Conservation (phyloP, 2,797 vertebrate species). For the Knipowitschia caucasica region DNA sequence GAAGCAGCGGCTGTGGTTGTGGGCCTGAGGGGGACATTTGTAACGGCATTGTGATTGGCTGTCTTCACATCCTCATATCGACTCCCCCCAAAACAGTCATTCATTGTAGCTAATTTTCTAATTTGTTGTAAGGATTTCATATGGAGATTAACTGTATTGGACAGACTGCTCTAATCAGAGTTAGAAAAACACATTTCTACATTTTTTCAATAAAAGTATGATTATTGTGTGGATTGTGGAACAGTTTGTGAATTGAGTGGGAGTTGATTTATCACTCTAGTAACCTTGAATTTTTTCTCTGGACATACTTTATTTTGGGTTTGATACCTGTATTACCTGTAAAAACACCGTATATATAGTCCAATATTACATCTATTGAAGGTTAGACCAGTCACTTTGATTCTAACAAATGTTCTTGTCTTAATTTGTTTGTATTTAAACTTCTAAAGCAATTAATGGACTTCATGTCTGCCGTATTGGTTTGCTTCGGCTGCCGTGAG, state of each 20-base stretch:
- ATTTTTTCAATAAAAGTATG: constrained; percentile 18
- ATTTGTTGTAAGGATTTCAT: constrained; percentile 56
- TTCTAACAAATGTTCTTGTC: no score
- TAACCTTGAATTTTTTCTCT: no score
- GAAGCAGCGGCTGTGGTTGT: constrained; percentile 9
- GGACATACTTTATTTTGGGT: no score
- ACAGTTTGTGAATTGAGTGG: not conserved
- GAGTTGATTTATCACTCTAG: not conserved
- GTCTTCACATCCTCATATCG: constrained; percentile 22
- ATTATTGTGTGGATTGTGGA: not conserved
- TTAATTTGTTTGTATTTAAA: no score
- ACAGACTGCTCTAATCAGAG: constrained; percentile 45
- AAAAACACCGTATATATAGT: no score
- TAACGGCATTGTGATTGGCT: constrained; percentile 24
- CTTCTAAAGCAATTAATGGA: no score
- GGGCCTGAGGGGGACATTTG: constrained; percentile 21
- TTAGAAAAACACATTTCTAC: constrained; percentile 35
- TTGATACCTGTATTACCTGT: no score
- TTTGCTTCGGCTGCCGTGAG: no score
- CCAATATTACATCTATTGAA: no score
- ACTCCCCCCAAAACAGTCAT: constrained; percentile 47
- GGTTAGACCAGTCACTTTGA: no score
- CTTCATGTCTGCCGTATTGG: no score
- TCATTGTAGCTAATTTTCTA: constrained; percentile 48
- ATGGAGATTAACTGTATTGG: constrained; percentile 57